These are phyloP conservation scores for Zaprionus inermis DNA, from an alignment of 1,140 invertebrate species.

Conservation along the genomic window DNA sequence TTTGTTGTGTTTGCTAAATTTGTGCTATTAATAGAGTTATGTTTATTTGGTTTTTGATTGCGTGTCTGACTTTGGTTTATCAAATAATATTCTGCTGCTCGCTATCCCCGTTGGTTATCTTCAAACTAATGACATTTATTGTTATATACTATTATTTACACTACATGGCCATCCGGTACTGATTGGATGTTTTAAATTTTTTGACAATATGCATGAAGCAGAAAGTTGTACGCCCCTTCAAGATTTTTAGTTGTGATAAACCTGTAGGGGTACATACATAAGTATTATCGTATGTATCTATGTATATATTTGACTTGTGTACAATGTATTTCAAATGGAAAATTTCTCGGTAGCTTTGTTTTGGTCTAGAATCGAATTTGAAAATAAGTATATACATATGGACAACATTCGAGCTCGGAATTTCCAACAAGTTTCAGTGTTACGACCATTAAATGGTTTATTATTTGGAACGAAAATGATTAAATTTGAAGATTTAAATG, in stretches of 20 bases:
- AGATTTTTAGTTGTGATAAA: conserved; percentile 64
- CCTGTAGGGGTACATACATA: conserved; percentile 17
- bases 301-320: conserved; percentile 13
- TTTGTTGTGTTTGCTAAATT: conserved; percentile 25
- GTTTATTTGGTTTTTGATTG: conserved; percentile 20
- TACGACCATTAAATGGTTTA: conserved; percentile 6
- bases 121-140: conserved; percentile 25
- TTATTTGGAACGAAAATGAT: conserved; percentile 18
- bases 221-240: conserved; percentile 47
- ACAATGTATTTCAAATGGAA: conserved; percentile 36
- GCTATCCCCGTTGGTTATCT: conserved; percentile 29
- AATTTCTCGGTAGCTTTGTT: conserved; percentile 50
- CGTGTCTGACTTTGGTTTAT: conserved; percentile 30
- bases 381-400: conserved; percentile 64
- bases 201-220: conserved; percentile 9
- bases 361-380: conserved; percentile 50
- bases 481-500: neutral
- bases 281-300: conserved; percentile 1
- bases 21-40: conserved; percentile 38
- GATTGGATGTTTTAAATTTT: conserved; percentile 9
- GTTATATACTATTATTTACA: conserved; percentile 25
- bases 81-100: conserved; percentile 16
- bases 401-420: conserved; percentile 47
- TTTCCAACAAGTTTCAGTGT: neutral
- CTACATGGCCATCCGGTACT: conserved; percentile 22